A percentile compares a stretch with the other conserved stretches of the same genome.
Evolutionary conservation across 1,140 invertebrate species (phyloP).

Genomic region (Penaeus japonicus): DNA sequence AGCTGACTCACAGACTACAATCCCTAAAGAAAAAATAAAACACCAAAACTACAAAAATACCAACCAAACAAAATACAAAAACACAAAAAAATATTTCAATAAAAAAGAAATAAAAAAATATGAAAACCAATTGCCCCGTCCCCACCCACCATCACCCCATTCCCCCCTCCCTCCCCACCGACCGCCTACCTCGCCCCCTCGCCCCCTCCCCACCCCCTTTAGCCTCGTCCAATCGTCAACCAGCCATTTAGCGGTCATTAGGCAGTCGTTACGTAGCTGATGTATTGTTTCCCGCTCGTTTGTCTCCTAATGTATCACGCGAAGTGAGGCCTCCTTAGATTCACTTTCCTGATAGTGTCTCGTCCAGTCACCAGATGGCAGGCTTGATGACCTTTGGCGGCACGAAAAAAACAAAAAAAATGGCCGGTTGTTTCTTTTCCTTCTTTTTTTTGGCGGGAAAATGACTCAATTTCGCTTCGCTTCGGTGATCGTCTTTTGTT

Average conservation of each 20-base stretch:
- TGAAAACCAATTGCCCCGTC: too few species aligned
- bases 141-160: too few species aligned
- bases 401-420: neutral
- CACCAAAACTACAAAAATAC: too few species aligned
- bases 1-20: too few species aligned
- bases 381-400: neutral
- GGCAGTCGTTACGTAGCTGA: slow-evolving; percentile 30
- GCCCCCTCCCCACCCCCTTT: neutral
- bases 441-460: too few species aligned
- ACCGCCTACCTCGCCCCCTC: neutral
- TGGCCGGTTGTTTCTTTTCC: too few species aligned
- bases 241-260: slow-evolving; percentile 38
- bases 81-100: too few species aligned
- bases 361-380: neutral
- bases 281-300: slow-evolving; percentile 16
- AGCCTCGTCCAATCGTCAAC: slow-evolving; percentile 24
- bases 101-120: too few species aligned
- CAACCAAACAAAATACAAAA: too few species aligned
- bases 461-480: too few species aligned
- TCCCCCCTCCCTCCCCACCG: neutral
- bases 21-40: too few species aligned
- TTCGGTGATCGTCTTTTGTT: too few species aligned
- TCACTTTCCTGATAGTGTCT: neutral
- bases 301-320: neutral
- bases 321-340: neutral